Evolutionary conservation across 2,797 vertebrate species (phyloP).

Genomic region (Hippocampus kuda): DNA sequence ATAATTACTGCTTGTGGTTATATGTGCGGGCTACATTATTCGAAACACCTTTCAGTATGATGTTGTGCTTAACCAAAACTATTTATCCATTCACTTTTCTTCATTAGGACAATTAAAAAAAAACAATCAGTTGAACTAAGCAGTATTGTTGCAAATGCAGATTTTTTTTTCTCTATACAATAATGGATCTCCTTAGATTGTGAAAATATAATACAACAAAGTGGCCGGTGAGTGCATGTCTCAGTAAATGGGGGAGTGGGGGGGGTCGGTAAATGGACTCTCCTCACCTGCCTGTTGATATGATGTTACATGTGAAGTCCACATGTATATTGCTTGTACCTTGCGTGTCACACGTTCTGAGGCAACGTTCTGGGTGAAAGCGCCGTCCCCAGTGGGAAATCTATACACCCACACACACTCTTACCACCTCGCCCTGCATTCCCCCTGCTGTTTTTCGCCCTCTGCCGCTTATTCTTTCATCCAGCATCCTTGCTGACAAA

Average conservation of each 20-base stretch:
- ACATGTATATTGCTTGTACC: slow-evolving; percentile 12
- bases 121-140: too few species aligned
- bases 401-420: slow-evolving; percentile 33
- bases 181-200: too few species aligned
- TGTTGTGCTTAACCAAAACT: too few species aligned
- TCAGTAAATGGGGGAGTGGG: too few species aligned
- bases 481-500: slow-evolving; percentile 30
- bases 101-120: too few species aligned
- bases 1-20: too few species aligned
- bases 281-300: neutral
- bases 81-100: too few species aligned
- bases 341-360: slow-evolving; percentile 22
- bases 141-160: too few species aligned
- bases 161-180: too few species aligned
- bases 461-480: slow-evolving; percentile 21
- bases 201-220: too few species aligned
- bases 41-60: too few species aligned
- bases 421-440: slow-evolving; percentile 4
- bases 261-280: neutral
- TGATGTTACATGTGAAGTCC: slow-evolving; percentile 2
- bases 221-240: neutral
- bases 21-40: too few species aligned
- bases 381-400: slow-evolving; percentile 30
- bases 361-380: slow-evolving; percentile 42
- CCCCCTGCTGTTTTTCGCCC: slow-evolving; percentile 17